phyloP scores from a whole-genome alignment of 2,113 vertebrate species.

The Thinocorus orbignyianus region DNA sequence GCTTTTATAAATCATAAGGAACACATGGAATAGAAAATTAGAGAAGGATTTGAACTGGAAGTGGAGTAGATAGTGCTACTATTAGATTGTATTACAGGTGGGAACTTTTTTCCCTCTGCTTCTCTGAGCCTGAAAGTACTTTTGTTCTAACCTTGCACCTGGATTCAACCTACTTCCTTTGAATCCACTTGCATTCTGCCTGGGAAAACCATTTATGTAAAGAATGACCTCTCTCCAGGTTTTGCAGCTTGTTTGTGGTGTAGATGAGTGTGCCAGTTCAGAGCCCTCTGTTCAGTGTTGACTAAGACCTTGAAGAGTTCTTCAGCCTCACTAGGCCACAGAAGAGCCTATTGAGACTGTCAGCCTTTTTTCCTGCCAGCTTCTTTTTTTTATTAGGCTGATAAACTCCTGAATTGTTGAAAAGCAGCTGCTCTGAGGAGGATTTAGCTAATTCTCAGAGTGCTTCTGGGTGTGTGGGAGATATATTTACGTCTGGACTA shows the following conservation, averaged over 20 bases:
- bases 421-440: constrained; percentile 70
- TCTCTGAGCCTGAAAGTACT: constrained; percentile 35
- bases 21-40: neutral
- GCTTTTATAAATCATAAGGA: neutral
- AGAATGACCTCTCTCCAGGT: constrained; percentile 49
- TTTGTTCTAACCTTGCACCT: constrained; percentile 67
- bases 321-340: constrained; percentile 61
- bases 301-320: constrained; percentile 72
- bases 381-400: constrained; percentile 66
- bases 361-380: constrained; percentile 65
- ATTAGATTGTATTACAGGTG: neutral
- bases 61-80: neutral
- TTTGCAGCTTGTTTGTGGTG: constrained; percentile 53
- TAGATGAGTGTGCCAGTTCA: constrained; percentile 60
- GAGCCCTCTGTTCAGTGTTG: constrained; percentile 26
- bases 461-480: constrained; percentile 39
- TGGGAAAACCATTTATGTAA: constrained; percentile 72
- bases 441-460: constrained; percentile 68
- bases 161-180: constrained; percentile 46
- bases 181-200: constrained; percentile 53
- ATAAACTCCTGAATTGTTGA: constrained; percentile 76
- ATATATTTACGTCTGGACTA: constrained; percentile 52
- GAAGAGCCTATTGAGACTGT: constrained; percentile 68
- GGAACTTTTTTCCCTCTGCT: neutral
- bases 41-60: neutral